Conservation (phyloP, 2,888 invertebrate genomes). For the Odontocolon sp. region DNA sequence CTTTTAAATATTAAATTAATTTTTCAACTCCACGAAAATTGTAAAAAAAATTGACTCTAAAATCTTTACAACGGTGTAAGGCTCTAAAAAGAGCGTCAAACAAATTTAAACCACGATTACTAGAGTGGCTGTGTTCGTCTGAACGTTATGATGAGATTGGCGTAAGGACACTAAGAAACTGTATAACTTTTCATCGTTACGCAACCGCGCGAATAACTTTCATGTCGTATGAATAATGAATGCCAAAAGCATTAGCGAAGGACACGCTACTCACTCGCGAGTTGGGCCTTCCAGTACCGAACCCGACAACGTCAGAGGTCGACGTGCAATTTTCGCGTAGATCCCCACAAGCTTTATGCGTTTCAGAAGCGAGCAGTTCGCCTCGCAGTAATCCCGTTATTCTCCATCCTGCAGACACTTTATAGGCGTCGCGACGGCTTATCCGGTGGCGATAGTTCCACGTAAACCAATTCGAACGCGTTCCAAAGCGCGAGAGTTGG, state of each 20-base stretch:
- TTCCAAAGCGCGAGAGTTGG: background rate
- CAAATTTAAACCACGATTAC: too few relatives aligned
- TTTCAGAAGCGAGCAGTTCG: conserved; percentile 22
- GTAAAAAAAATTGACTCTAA: too few relatives aligned
- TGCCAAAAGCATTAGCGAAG: conserved; percentile 16
- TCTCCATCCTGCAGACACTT: conserved; percentile 40
- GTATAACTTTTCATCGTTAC: conserved; percentile 14
- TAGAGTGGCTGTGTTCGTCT: too few relatives aligned
- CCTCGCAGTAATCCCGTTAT: conserved; percentile 36
- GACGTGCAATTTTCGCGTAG: conserved; percentile 39
- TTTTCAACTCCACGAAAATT: too few relatives aligned
- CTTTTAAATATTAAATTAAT: too few relatives aligned
- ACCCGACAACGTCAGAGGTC: conserved; percentile 11
- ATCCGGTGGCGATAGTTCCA: conserved; percentile 25
- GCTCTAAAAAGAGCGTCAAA: too few relatives aligned
- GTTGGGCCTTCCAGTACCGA: background rate
- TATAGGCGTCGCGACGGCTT: conserved; percentile 31
- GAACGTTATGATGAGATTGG: background rate
- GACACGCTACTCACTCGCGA: conserved; percentile 7
- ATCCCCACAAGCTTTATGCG: conserved; percentile 26
- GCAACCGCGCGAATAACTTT: conserved; percentile 37
- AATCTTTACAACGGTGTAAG: too few relatives aligned
- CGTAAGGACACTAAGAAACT: background rate
- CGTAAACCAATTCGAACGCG: conserved; percentile 20
- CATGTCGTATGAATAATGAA: conserved; percentile 47